Evolutionary conservation across 2,113 vertebrate genomes (phyloP), one percentile per base, ranked within the genome.

Genomic region (Tretioscincus oriximinensis): DNA sequence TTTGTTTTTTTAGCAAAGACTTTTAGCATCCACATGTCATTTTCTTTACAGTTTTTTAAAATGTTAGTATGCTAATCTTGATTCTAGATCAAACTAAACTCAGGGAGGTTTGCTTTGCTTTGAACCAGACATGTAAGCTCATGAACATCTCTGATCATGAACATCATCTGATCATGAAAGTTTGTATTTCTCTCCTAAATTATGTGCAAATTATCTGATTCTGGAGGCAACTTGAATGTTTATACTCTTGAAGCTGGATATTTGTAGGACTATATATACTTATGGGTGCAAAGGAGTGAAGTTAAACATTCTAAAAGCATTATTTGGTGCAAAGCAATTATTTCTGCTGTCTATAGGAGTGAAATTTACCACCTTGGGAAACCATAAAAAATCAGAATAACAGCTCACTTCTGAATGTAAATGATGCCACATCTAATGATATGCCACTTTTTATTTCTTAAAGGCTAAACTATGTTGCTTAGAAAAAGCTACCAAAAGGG

Each of bases 321-420:
- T 58, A n/a, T 78, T 85, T 51, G 0, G 0, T 24, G 76, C 66
- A 82, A 89, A 82, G 31, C 76, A 86, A 83, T 82, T 84, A 70
- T 73, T 87, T 81, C 82, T 86, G 2, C n/a, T 76, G 47, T 81
- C 78, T 83, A 66, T 1, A 81, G 29, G 26, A 78, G 22, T 77
- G 77, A 83, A 51, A 87, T 81, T 85, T 88, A 35, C 6, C 81
- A 64, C 58, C n/a, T 71, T 71, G 80, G 45, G 1, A 80, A 82
- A 41, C 49, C 1, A 67, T 72, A 74, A 76, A 78, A 87, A 90
- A 0, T 82, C 2, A 77, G 83, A 84, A 87, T 83, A 74, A 6
- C 14, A 9, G 69, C 26, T 66, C 35, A 22, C 81, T 1, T 18
- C 60, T 64, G 45, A 74, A 87, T 84, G 60, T 47, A 82, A 20